Base-by-base conservation (phyloP, 2,797 vertebrate species). In the Anguilla marmorata region DNA sequence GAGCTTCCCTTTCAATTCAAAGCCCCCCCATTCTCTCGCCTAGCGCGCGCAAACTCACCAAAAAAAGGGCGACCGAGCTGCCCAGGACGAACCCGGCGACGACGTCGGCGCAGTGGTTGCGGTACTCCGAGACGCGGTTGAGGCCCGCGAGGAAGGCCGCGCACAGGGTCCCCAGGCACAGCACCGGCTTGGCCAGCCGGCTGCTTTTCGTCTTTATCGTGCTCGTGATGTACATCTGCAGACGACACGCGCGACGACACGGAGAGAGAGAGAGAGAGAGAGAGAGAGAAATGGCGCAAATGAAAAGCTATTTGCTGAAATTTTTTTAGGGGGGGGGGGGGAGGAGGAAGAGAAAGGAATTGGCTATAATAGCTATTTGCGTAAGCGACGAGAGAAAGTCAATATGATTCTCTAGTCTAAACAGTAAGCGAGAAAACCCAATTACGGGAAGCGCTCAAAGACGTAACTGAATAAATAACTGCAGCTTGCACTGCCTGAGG, bases 221-320 rank as follows among this genome's bases (percentile, higher is more conserved):
- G 96, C 98, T 99, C 92, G 98, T 99, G 95, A 99, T 98, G 95
- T 99, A 99, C 98, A 99, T 99, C 98, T 99, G 95, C 41, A 86
- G 94, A 92, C 0, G 52, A 54, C 1, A 85, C 7, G 27, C 45
- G 4, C 3, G 9, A 2, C 1, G 12, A 58, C 4, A 30, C 5
- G 50, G 8, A 84, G 21, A 54, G 50, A 84, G 7, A 86, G 2
- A 45, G 41, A 45, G 41, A 45, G 4, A 45, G 37, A 37, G 37
- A 37, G 41, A 1, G 41, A 41, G 41, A 41, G 41, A 41, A 45
- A 45, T 45, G 24, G 45, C 41, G 52, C 72, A 50, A 2, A 69
- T 2, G 76, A 24, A 9, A 37, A 66, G 8, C 30, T 60, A 27
- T 19, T 21, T 9, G 37, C 14, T 80, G 14, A 48, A 3, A 52